Base-by-base conservation (phyloP, 2,113 vertebrate genomes). In the Lota lota region DNA sequence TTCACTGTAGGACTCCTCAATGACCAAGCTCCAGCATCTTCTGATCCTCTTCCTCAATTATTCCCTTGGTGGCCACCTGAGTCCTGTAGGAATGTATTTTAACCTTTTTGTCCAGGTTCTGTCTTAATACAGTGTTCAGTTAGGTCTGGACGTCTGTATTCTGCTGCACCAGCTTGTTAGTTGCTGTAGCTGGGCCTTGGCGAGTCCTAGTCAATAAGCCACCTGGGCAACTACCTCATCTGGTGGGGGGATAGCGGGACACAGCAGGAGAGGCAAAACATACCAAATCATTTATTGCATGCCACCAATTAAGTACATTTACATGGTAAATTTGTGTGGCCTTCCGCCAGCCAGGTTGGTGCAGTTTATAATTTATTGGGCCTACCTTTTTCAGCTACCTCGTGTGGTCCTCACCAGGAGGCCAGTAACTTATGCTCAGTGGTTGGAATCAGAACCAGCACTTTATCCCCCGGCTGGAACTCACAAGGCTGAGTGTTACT, bases 11-110 rank as follows among this genome's bases (percentile, higher is more conserved):
- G 40, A 62, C 36, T 69, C 40, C 36, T 62, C 21, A 10, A 62
- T 62, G 16, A 51, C n/a, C 66, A 18, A 67, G 17, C 20, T 57
- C 4, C 66, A 67, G 8, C 51, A 58, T 67, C 2, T 33, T 61
- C 5, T 50, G 11, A 8, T 61, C 59, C 18, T 69, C 58, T 5
- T 22, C 20, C 20, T 24, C 2, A 1, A 69, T 69, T 17, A 21
- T 15, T 22, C 4, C 20, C 19, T 24, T 6, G 16, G 11, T 50
- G 16, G 67, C 57, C 36, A 50, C 58, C 28, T 19, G 28, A 68
- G n/a, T 50, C 12, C 58, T 20, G 58, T 68, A 61, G 12, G 57
- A 58, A 14, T 20, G 57, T 3, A 68, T n/a, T n/a, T 22, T 24
- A 10, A 59, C 56, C 24, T 1, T 57, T 24, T n/a, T 33, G 22